Conservation (phyloP, 2,888 invertebrate genomes). For the Drosophila pseudotakahashii region DNA sequence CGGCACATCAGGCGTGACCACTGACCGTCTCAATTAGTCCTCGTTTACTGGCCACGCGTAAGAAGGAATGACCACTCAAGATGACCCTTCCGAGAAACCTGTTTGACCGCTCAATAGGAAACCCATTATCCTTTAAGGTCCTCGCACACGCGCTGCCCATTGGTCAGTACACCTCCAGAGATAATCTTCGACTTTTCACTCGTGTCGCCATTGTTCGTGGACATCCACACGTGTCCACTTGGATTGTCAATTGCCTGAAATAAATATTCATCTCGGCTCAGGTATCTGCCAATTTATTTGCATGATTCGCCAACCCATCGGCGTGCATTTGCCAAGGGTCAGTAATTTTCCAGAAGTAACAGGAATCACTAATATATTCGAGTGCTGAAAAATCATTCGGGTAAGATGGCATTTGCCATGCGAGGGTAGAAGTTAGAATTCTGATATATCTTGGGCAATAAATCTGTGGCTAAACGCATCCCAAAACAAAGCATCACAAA, state of each 20-base stretch:
- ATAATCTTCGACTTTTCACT: conserved; percentile 53
- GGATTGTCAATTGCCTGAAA: neutral
- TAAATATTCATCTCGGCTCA: neutral
- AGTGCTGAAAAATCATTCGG: conserved; percentile 45
- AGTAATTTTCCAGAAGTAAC: conserved; percentile 9
- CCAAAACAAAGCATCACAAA: conserved; percentile 53
- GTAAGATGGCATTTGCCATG: conserved; percentile 13
- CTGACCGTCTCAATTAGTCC: conserved; percentile 52
- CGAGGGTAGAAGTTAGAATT: conserved; percentile 53
- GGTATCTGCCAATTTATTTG: conserved; percentile 2
- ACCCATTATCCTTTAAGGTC: conserved; percentile 30
- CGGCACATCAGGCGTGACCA: conserved; percentile 7
- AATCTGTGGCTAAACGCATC: conserved; percentile 70
- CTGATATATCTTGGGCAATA: conserved; percentile 57
- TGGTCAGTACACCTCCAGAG: conserved; percentile 61
- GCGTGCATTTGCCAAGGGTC: conserved; percentile 32
- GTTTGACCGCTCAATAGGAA: conserved; percentile 58
- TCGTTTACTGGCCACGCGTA: conserved; percentile 56
- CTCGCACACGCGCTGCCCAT: conserved; percentile 57
- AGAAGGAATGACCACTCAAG: conserved; percentile 43
- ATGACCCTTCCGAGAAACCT: conserved; percentile 59
- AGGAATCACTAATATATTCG: conserved; percentile 10
- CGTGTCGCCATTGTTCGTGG: conserved; percentile 35
- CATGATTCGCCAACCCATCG: neutral
- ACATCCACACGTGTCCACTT: conserved; percentile 45